A percentile compares a stretch with the other conserved stretches of the same genome.
Evolutionary conservation across 2,888 invertebrate species (phyloP).

Genomic region (Drosophila fungiperda): DNA sequence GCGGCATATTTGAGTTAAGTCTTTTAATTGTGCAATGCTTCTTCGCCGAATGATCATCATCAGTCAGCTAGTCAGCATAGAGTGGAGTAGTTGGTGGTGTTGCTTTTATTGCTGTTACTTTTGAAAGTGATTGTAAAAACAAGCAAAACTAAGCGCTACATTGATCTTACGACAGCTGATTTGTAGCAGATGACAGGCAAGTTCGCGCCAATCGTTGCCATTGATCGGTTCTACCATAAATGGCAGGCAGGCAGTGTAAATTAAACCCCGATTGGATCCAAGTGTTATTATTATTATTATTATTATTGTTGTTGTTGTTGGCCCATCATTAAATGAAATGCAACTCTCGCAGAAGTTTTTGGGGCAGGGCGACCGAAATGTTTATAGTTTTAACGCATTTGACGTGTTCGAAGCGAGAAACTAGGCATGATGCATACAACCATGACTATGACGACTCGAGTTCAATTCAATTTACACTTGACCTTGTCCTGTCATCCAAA

Average conservation of each 20-base stretch:
- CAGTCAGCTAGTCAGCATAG: conserved; percentile 27
- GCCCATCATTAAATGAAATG: conserved; percentile 67
- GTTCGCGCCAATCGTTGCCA: conserved; percentile 68
- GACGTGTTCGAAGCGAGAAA: conserved; percentile 32
- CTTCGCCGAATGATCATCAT: conserved; percentile 64
- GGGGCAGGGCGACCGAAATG: conserved; percentile 38
- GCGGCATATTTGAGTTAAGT: conserved; percentile 42
- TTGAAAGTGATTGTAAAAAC: conserved; percentile 77
- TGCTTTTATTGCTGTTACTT: conserved; percentile 48
- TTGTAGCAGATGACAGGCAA: conserved; percentile 79
- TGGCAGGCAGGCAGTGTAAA: conserved; percentile 52
- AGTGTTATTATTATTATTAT: background rate
- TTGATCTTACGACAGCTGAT: conserved; percentile 75
- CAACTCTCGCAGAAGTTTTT: conserved; percentile 9
- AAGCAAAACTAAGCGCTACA: conserved; percentile 43
- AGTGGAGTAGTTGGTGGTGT: background rate
- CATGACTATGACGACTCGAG: conserved; percentile 6
- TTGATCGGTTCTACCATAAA: conserved; percentile 69
- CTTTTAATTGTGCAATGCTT: conserved; percentile 70
- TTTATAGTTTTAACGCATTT: conserved; percentile 39
- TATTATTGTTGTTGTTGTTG: conserved; percentile 19
- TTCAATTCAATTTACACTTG: conserved; percentile 58
- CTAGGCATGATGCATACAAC: background rate
- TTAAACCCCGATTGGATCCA: conserved; percentile 44
- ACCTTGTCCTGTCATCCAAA: conserved; percentile 55